Conservation (phyloP, 2,113 vertebrate genomes). For the Xiphophorus couchianus region DNA sequence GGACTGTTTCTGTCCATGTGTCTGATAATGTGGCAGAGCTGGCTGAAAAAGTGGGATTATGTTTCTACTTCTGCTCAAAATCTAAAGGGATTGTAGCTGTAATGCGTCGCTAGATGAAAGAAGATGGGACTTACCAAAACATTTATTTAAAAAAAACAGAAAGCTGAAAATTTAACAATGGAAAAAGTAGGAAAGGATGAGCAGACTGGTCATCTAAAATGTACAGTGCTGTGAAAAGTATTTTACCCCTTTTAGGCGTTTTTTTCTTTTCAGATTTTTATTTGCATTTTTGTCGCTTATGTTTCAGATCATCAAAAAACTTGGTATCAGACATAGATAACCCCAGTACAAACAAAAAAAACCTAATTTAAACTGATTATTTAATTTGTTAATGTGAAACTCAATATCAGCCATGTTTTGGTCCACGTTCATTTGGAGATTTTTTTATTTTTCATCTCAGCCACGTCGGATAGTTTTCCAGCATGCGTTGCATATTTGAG, state of each 20-base stretch:
- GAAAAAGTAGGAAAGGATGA: constrained; percentile 26
- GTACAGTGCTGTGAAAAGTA: background rate
- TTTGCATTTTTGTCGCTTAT: background rate
- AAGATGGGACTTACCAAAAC: constrained; percentile 20
- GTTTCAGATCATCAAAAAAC: background rate
- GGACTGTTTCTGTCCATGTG: constrained; percentile 12
- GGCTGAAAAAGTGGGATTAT: constrained; percentile 40
- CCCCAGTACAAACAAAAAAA: no score
- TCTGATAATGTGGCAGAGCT: constrained; percentile 58
- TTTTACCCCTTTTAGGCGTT: background rate
- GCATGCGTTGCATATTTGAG: background rate
- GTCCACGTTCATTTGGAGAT: background rate
- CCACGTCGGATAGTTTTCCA: no score
- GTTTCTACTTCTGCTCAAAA: constrained; percentile 71
- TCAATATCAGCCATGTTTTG: no score
- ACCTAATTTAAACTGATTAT: no score
- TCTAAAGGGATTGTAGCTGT: constrained; percentile 21
- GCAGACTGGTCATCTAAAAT: constrained; percentile 33
- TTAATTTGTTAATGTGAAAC: no score
- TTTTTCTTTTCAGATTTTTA: background rate
- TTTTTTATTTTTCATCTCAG: background rate
- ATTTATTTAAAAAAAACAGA: constrained; percentile 14
- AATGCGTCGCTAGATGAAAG: constrained; percentile 27
- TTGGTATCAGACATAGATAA: background rate
- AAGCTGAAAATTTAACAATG: background rate